Conservation (phyloP, 2,888 invertebrate genomes). For the Clistopyga incitator region DNA sequence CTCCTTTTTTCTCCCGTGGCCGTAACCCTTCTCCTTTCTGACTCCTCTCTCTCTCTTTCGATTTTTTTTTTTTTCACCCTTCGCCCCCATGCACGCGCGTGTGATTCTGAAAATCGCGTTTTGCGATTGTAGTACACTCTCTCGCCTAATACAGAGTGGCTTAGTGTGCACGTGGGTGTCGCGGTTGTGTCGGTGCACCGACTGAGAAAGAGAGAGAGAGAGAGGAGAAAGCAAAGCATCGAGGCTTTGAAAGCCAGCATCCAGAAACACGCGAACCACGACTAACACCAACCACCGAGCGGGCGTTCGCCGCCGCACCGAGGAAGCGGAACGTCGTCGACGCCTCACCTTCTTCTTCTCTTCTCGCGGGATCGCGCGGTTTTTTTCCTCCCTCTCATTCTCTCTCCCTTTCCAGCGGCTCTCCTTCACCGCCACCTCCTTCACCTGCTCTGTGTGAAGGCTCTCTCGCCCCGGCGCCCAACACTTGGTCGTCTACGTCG, state of each 20-base stretch:
- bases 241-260: slow-evolving; percentile 62
- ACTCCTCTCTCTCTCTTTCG: slow-evolving; percentile 24
- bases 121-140: slow-evolving; percentile 72
- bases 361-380: slow-evolving; percentile 45
- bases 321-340: slow-evolving; percentile 54
- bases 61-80: slow-evolving; percentile 32
- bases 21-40: slow-evolving; percentile 40
- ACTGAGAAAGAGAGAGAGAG: slow-evolving; percentile 9
- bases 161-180: slow-evolving; percentile 62
- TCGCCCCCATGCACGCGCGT: slow-evolving; percentile 75
- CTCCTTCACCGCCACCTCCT: slow-evolving; percentile 64
- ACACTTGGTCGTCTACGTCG: slow-evolving; percentile 50
- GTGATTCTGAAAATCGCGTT: slow-evolving; percentile 80
- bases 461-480: slow-evolving; percentile 47
- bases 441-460: slow-evolving; percentile 56
- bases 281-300: slow-evolving; percentile 24
- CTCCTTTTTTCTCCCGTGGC: slow-evolving; percentile 31
- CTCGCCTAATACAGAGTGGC: slow-evolving; percentile 40
- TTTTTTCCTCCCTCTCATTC: slow-evolving; percentile 40
- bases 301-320: slow-evolving; percentile 12
- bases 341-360: slow-evolving; percentile 41
- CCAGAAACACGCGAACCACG: slow-evolving; percentile 61
- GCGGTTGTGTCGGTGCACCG: slow-evolving; percentile 55
- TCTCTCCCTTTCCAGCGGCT: slow-evolving; percentile 43
- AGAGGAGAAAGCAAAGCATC: slow-evolving; percentile 45